Conservation (phyloP, 2,797 vertebrate genomes). For the Gastrophryne carolinensis region DNA sequence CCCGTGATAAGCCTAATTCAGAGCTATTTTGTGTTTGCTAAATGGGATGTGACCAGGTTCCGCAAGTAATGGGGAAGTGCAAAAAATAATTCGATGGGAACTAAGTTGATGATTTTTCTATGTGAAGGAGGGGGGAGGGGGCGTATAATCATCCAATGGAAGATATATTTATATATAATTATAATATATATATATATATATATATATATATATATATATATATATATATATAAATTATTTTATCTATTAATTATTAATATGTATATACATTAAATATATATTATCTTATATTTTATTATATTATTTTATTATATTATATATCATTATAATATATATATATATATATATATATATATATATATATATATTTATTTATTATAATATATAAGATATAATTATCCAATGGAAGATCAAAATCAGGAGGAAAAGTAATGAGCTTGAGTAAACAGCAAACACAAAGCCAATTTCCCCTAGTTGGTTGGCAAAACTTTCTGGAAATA, state of each 20-base stretch:
- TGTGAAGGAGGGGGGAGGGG: conserved; percentile 67
- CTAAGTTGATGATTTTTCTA: conserved; percentile 74
- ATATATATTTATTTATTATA: no score
- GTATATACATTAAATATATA: no score
- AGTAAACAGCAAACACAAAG: conserved; percentile 64
- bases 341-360: no score
- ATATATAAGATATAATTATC: no score
- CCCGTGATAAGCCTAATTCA: conserved; percentile 66
- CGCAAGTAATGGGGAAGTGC: conserved; percentile 64
- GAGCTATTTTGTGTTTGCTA: conserved; percentile 73
- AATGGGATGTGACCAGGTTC: conserved; percentile 74
- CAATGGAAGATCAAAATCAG: conserved; percentile 69
- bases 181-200: no score
- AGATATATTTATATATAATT: no score
- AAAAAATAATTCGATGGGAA: conserved; percentile 77
- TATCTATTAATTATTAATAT: no score
- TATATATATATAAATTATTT: no score
- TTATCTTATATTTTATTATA: no score
- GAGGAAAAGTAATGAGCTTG: conserved; percentile 67
- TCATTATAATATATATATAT: no score
- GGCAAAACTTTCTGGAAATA: conserved; percentile 57
- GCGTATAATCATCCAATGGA: conserved; percentile 72
- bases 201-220: no score
- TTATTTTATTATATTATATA: no score
- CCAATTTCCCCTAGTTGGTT: conserved; percentile 60